phyloP scores from a whole-genome alignment of 2,113 vertebrate genomes.

The Vidua macroura region DNA sequence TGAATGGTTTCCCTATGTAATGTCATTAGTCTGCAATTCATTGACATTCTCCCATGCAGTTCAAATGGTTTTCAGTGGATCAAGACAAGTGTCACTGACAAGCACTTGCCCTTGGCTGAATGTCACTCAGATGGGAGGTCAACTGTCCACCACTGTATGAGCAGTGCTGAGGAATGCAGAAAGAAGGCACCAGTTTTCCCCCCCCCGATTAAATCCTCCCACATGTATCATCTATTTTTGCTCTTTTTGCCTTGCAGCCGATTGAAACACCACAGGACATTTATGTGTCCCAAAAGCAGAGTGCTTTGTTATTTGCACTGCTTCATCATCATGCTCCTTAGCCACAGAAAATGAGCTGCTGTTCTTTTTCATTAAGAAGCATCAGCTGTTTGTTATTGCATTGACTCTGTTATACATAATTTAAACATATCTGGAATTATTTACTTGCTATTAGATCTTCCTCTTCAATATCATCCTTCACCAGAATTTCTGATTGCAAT shows the following conservation, averaged over 20 bases:
- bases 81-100: background rate
- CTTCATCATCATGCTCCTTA: constrained; percentile 46
- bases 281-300: constrained; percentile 59
- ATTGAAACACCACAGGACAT: constrained; percentile 46
- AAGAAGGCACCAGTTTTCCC: background rate
- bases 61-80: background rate
- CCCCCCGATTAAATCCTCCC: background rate
- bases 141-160: background rate
- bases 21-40: background rate
- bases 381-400: constrained; percentile 47
- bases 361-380: constrained; percentile 61
- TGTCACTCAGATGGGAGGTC: background rate
- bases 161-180: background rate
- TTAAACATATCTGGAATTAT: constrained; percentile 59
- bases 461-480: background rate
- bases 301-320: constrained; percentile 53
- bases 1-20: background rate
- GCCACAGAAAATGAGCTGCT: constrained; percentile 57
- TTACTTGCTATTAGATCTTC: constrained; percentile 5
- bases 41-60: background rate
- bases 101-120: background rate
- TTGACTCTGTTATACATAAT: constrained; percentile 37
- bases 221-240: background rate
- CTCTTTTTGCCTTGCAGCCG: constrained; percentile 9
- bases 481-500: background rate